Base-by-base conservation (phyloP, 2,113 vertebrate species). In the Malurus elegans region DNA sequence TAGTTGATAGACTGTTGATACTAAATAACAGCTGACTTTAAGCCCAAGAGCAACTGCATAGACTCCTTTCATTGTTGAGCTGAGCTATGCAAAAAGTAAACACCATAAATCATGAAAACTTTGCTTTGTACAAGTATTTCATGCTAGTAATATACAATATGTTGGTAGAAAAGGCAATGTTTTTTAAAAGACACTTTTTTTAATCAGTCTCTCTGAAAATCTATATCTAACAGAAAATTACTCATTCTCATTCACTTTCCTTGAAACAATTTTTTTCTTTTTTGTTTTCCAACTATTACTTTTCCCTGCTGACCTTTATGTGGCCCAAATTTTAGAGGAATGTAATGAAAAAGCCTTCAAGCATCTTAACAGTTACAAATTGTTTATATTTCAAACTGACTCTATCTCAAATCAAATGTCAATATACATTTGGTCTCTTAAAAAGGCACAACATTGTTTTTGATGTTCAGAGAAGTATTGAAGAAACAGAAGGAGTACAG, bases 11-110 rank as follows among this genome's bases (percentile, higher is more conserved):
- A 73, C 76, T 88, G 74, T 78, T 96, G 85, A 96, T 94, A 93
- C 93, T 95, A 94, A 97, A 88, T 95, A 95, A 96, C 71, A 90
- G 67, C 75, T 86, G 82, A 96, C 90, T 95, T 94, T 64, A 92
- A 93, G 53, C 81, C 75, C 9, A 3, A 91, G 66, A 95, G 86
- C 79, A 93, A 93, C 45, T 82, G 66, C 75, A 54, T 44, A 76
- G 81, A 73, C 29, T 62, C 20, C 54, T 85, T 95, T 94, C 88
- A 62, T 58, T 91, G 66, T 62, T 88, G 50, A 91, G 66, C 79
- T 90, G 74, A 94, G 87, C 90, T 86, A 95, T 79, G 88, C 86
- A 93, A 91, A 91, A 95, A 85, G 73, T 84, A 96, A 95, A 94
- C 85, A 93, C 36, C 45, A 91, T 96, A 96, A 96, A 95, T 96